These are phyloP conservation scores for Phthorimaea operculella DNA, from an alignment of 1,140 invertebrate genomes.

Conservation along the genomic window DNA sequence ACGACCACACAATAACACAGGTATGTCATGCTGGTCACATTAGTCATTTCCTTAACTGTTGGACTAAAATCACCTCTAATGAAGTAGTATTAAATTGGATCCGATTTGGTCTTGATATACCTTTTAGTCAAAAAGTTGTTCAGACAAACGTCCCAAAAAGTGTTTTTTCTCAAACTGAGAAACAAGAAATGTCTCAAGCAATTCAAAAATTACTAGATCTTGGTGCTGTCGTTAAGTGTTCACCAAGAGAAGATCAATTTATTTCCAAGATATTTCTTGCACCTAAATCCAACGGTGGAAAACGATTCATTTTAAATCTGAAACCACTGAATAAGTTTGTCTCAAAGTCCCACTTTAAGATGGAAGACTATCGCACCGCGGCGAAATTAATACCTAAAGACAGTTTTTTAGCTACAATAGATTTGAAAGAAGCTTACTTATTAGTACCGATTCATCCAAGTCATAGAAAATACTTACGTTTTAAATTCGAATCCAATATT, in stretches of 20 bases:
- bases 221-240: conserved; percentile 5
- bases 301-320: conserved; percentile 11
- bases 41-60: conserved; percentile 2
- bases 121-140: not conserved
- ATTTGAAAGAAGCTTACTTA: conserved; percentile 5
- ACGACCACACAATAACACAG: conserved; percentile 4
- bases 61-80: not conserved
- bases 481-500: not conserved
- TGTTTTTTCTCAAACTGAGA: conserved; percentile 1
- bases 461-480: conserved; percentile 4
- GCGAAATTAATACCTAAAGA: conserved; percentile 8
- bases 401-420: conserved; percentile 3
- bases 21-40: conserved; percentile 8
- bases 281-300: not conserved
- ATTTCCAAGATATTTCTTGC: conserved; percentile 7
- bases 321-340: conserved; percentile 9
- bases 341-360: conserved; percentile 7
- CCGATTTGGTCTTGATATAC: not conserved
- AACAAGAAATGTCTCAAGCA: not conserved
- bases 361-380: conserved; percentile 9
- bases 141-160: not conserved
- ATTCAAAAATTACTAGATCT: conserved; percentile 6
- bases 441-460: not conserved
- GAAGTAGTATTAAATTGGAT: conserved; percentile 7
- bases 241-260: conserved; percentile 5